phyloP scores from a whole-genome alignment of 2,888 invertebrate genomes.

The Idaea biselata region DNA sequence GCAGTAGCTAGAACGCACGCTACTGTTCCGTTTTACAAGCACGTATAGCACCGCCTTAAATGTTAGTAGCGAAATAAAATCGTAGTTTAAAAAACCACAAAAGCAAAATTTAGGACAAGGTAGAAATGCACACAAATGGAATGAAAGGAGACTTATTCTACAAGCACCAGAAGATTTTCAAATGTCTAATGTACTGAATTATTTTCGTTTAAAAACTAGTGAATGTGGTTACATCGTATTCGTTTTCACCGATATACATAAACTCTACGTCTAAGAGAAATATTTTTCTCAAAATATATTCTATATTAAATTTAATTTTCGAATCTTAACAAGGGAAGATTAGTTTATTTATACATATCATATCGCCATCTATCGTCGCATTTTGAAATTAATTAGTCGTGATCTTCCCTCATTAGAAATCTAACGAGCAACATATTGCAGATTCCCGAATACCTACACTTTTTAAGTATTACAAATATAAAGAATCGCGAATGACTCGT shows the following conservation, averaged over 20 bases:
- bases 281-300: slow-evolving; percentile 26
- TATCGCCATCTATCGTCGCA: too few relatives aligned
- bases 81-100: slow-evolving; percentile 17
- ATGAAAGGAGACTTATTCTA: slow-evolving; percentile 73
- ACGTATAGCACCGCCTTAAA: too few relatives aligned
- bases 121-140: slow-evolving; percentile 65
- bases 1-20: too few relatives aligned
- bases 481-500: slow-evolving; percentile 59
- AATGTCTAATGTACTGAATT: slow-evolving; percentile 48
- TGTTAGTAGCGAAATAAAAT: slow-evolving; percentile 28
- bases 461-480: slow-evolving; percentile 48
- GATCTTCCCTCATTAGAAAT: slow-evolving; percentile 12
- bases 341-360: too few relatives aligned
- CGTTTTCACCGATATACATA: slow-evolving; percentile 32
- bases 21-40: too few relatives aligned
- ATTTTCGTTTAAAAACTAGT: slow-evolving; percentile 42
- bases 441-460: slow-evolving; percentile 70
- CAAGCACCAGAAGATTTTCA: slow-evolving; percentile 72
- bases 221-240: slow-evolving; percentile 35
- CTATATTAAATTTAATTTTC: slow-evolving; percentile 15
- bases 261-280: slow-evolving; percentile 27
- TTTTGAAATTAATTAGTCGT: too few relatives aligned
- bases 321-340: slow-evolving; percentile 8
- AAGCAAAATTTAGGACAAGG: slow-evolving; percentile 30
- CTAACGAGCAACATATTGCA: slow-evolving; percentile 67